These are phyloP conservation scores for Coendou prehensilis DNA, from an alignment of 2,797 vertebrate genomes.

Conservation along the genomic window DNA sequence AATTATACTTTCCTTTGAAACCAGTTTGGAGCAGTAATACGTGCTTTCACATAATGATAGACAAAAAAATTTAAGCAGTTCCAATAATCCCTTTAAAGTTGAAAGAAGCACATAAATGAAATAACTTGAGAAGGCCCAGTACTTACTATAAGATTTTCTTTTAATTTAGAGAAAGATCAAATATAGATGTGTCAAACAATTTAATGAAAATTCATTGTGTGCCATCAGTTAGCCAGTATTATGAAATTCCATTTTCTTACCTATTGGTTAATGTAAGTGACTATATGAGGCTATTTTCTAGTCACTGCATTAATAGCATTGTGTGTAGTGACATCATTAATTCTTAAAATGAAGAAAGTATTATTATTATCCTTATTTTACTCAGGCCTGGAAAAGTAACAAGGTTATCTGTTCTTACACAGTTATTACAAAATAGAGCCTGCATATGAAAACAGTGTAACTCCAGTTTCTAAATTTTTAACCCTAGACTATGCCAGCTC, in stretches of 20 bases:
- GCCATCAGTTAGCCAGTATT: neutral
- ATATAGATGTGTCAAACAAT: slow-evolving; percentile 13
- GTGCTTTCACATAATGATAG: slow-evolving; percentile 53
- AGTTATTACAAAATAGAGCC: neutral
- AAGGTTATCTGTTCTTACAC: neutral
- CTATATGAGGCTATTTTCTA: neutral
- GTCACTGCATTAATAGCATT: neutral
- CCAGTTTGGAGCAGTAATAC: neutral
- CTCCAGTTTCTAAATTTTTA: neutral
- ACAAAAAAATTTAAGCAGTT: slow-evolving; percentile 50
- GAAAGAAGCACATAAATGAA: slow-evolving; percentile 9
- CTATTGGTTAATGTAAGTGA: neutral
- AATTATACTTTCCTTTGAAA: slow-evolving; percentile 74
- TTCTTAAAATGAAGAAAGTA: neutral
- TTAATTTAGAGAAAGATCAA: slow-evolving; percentile 26
- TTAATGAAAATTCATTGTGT: neutral
- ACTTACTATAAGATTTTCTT: neutral
- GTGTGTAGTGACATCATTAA: neutral
- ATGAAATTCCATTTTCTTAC: neutral
- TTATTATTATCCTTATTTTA: neutral
- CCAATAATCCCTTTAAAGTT: neutral
- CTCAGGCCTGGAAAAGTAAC: neutral
- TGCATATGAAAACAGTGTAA: neutral
- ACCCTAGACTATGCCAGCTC: rapidly evolving
- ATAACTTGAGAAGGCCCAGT: neutral